Base-by-base conservation (phyloP, 2,797 vertebrate species). In the Toxotes lorentzi region DNA sequence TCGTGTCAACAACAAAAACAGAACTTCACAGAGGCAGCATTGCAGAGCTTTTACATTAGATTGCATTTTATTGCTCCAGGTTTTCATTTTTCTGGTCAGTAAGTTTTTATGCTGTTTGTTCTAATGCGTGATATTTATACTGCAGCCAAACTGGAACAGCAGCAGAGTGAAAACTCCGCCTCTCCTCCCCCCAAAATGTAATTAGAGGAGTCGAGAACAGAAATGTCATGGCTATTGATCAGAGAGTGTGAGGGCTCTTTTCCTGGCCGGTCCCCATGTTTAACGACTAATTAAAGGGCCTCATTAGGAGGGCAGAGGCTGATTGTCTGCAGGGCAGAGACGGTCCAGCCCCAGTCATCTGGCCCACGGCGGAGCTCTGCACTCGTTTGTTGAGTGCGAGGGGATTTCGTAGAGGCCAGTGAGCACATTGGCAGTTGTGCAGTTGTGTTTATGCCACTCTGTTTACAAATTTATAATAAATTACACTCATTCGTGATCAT, bases 181-280 rank as follows among this genome's bases (percentile, higher is more conserved):
- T 50, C 47, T 47, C 23, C 41, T 40, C 40, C 34, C 12, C 35
- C 51, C 40, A 45, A 85, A 88, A 87, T 83, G 78, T 91, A 88
- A 91, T 90, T 90, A 89, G 84, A 82, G 60, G 61, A 82, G 80
- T 75, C 24, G 62, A 85, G 65, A 84, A 67, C 60, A 81, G 68
- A 93, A 93, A 91, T 92, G 91, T 87, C 88, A 91, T 73, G 61
- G 69, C 79, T 91, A 90, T 91, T 91, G 89, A 93, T 91, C 81
- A 86, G 85, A 79, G 70, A 71, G 76, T 11, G 40, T 4, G 7
- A 63, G 65, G 63, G 51, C n/a, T n/a, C n/a, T n/a, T n/a, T n/a
- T n/a, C n/a, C 56, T 59, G 82, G 75, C 70, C 74, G 10, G 27
- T 62, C 78, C 73, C 62, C 13, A 13, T 78, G 78, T 85, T 88